Evolutionary conservation across 1,140 invertebrate genomes (phyloP), one percentile per base, ranked within the genome.

Genomic region (Drosophila azteca): DNA sequence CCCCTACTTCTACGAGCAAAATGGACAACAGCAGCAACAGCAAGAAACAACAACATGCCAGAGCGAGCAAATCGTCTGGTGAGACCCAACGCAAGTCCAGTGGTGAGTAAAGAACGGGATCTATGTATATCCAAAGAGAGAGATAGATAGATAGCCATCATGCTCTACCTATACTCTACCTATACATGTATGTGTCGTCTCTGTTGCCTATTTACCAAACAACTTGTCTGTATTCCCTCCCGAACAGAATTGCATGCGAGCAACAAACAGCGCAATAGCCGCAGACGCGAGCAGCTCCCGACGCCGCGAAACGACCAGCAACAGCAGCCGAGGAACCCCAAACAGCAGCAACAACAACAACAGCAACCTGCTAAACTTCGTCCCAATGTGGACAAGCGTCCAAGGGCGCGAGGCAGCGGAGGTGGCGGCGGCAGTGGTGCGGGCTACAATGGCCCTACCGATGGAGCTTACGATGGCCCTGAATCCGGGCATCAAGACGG

Each of bases 331-430:
- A 46, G 65, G 29, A 66, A 31, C 49, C 9, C 49, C 15, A 55
- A 31, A 31, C 70, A 74, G 51, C 70, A 71, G 48, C 69, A 70
- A 11, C 43, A 79, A 53, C 80, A 80, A 53, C 80, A 80, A 69
- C 80, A 84, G 53, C 66, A 29, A 53, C 51, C 75, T 9, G 68
- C 68, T 6, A 91, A 91, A 55, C 63, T 76, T 43, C 83, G 90
- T 49, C 72, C 79, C 17, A 84, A 91, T 91, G 88, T 90, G 65
- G 91, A 91, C 78, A 92, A 91, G 62, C 77, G 90, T 26, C 88
- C 88, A 49, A 76, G 78, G 53, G 73, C 77, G 15, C 79, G 91
- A 17, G 78, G 79, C 5, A 58, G 61, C 31, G 63, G 49, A 6
- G 13, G 44, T 41, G 50, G 45, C 2, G 50, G 43, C 46, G 49